Evolutionary conservation across 2,797 vertebrate genomes (phyloP), one percentile per base, ranked within the genome.

Genomic region (Nyctibius grandis): DNA sequence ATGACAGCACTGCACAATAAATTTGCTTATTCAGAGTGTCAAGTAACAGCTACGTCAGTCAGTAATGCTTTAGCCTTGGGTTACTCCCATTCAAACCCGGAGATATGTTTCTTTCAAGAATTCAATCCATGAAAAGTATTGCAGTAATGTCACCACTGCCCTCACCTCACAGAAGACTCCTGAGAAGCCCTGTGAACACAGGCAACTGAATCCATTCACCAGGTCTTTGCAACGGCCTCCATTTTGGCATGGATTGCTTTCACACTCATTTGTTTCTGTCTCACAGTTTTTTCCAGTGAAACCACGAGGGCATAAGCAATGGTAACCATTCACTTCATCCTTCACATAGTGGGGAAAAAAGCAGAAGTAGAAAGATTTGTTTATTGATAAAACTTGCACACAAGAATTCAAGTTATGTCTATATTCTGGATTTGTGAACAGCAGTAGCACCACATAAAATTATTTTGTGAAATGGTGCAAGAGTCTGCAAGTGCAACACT

Each of bases 81-180:
- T 63, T 73, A 74, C 91, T 94, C 68, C 76, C 61, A 64, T 54
- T 94, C 93, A 95, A 96, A 92, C 28, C 10, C 16, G 1, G 64
- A 84, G 68, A 86, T 54, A 34, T 0, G 15, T 76, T 83, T 82
- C 83, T 94, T 87, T 87, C 59, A 89, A 54, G 78, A 96, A 95
- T 59, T 90, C 38, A 67, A 28, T 31, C 73, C 88, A 91, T 6
- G 54, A 60, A 9, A 86, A 83, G 47, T 38, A 90, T 45, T 72
- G 82, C 47, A 94, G 69, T 7, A 86, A 89, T 33, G 54, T 22
- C 83, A 86, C 59, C 54, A 26, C 57, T 81, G 91, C 68, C 42
- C 98, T 98, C 95, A 99, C 99, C 99, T 99, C 99, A 7, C 99
- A 99, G 81, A 98, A 98, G 9, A 85, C 90, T 57, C 99, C 99